Evolutionary conservation across 2,888 invertebrate species (phyloP).

Genomic region (Conistra vaccinii): DNA sequence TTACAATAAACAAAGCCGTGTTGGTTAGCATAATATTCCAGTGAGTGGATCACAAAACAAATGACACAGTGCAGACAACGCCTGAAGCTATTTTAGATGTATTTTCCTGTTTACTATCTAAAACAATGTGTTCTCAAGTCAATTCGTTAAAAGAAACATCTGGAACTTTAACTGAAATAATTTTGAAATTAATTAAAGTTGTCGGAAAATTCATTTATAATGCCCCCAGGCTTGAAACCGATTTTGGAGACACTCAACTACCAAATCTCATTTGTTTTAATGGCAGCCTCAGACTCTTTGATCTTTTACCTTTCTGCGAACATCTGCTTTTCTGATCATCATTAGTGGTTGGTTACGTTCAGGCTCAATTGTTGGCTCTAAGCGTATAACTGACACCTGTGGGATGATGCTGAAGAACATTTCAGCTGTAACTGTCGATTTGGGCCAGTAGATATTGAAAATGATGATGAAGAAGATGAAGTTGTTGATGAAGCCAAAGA

Average conservation of each 20-base stretch:
- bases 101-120: slow-evolving; percentile 7
- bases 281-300: slow-evolving; percentile 6
- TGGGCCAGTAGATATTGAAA: neutral
- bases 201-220: neutral
- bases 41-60: neutral
- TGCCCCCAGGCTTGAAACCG: slow-evolving; percentile 37
- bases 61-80: neutral
- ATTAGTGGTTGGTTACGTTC: slow-evolving; percentile 5
- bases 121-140: neutral
- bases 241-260: slow-evolving; percentile 47
- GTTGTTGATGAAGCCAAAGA: neutral
- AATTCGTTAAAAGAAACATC: neutral
- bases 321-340: slow-evolving; percentile 43
- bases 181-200: neutral
- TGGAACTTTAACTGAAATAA: neutral
- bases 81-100: neutral
- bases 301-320: slow-evolving; percentile 19
- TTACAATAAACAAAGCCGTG: neutral
- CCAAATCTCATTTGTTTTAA: slow-evolving; percentile 39
- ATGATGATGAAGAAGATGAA: neutral
- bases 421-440: neutral
- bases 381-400: slow-evolving; percentile 42
- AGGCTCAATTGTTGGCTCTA: slow-evolving; percentile 42
- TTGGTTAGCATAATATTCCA: neutral
- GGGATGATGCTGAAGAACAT: slow-evolving; percentile 33